Conservation (phyloP, 2,113 vertebrate species). For the Amphiprion ocellaris region DNA sequence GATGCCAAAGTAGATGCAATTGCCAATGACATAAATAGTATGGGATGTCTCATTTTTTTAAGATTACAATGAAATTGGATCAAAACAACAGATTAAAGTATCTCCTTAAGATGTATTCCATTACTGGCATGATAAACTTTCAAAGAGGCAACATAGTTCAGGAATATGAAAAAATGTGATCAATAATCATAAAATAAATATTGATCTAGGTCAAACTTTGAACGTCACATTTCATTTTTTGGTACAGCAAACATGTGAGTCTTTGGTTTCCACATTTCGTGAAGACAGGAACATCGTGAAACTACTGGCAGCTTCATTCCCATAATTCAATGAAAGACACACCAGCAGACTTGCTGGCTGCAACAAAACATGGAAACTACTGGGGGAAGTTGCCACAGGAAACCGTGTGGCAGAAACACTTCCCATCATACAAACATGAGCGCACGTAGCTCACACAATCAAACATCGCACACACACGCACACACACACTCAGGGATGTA, state of each 20-base stretch:
- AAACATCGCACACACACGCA: background rate
- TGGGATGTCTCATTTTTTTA: background rate
- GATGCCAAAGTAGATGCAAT: too few relatives aligned
- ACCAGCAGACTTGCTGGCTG: background rate
- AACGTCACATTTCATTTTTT: background rate
- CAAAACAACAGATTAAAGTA: too few relatives aligned
- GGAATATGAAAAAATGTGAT: background rate
- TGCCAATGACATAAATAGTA: background rate
- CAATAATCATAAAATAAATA: background rate
- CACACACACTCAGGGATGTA: background rate
- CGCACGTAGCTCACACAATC: background rate
- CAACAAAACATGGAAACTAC: slow-evolving; percentile 65
- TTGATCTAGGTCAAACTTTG: background rate
- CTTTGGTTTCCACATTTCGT: background rate
- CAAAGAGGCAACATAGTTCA: background rate
- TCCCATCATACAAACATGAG: slow-evolving; percentile 24
- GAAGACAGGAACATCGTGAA: slow-evolving; percentile 5
- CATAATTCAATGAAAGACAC: slow-evolving; percentile 10
- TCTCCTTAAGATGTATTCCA: too few relatives aligned
- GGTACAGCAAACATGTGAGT: background rate
- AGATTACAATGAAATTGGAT: background rate
- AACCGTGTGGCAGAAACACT: slow-evolving; percentile 26
- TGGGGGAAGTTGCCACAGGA: slow-evolving; percentile 47
- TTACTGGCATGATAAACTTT: too few relatives aligned
- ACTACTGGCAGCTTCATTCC: background rate